Evolutionary conservation across 2,888 invertebrate genomes (phyloP).

Genomic region (Agrochola macilenta): DNA sequence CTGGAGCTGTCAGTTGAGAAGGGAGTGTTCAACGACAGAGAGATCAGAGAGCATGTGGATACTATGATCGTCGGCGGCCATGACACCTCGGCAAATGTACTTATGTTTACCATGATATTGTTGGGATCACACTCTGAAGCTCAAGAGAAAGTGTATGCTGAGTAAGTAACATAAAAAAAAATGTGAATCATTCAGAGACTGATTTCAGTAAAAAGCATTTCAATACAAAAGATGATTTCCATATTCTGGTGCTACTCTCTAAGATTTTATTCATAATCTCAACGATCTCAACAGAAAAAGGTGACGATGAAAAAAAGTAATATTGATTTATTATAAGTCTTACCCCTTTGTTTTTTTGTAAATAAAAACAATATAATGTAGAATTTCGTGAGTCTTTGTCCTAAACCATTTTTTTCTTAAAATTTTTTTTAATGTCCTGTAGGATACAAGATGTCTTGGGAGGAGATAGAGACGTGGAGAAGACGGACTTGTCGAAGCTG

Average conservation of each 20-base stretch:
- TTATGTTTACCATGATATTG: conserved; percentile 83
- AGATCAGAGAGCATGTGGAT: conserved; percentile 90
- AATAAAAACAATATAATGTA: not conserved
- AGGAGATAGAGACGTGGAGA: conserved; percentile 77
- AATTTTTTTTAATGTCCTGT: not conserved
- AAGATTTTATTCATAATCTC: not conserved
- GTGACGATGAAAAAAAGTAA: not conserved
- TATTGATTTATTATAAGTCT: not conserved
- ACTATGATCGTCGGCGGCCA: conserved; percentile 91
- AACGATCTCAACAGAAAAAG: not conserved
- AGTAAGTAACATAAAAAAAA: conserved; percentile 71
- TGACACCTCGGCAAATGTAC: conserved; percentile 86
- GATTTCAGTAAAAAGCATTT: not conserved
- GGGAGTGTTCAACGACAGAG: conserved; percentile 85
- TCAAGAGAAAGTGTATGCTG: conserved; percentile 79
- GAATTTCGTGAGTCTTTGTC: not conserved
- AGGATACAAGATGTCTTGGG: conserved; percentile 78
- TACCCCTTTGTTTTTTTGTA: not conserved
- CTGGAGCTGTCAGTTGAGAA: conserved; percentile 86
- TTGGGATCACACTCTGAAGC: conserved; percentile 83
- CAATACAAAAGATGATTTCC: not conserved
- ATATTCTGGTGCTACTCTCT: not conserved
- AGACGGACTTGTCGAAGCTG: conserved; percentile 77
- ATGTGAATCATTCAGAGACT: not conserved
- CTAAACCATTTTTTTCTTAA: not conserved